Base-by-base conservation (phyloP, 2,113 vertebrate genomes). In the Eolophus roseicapilla region DNA sequence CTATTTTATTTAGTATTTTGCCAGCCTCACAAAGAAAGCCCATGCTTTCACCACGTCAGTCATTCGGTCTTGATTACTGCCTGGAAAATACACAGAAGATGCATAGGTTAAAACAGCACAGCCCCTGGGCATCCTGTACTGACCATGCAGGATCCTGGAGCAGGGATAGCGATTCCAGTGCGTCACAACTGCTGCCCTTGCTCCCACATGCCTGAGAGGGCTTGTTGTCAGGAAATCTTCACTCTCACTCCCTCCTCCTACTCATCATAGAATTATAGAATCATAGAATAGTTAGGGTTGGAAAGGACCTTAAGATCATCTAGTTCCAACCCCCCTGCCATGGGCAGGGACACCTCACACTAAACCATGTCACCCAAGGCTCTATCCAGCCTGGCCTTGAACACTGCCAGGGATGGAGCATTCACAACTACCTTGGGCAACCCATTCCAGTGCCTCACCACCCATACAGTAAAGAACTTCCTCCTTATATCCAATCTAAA, bases 21-120 rank as follows among this genome's bases (percentile, higher is more conserved):
- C 13, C 27, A 41, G 15, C 35, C 28, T 81, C 31, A 29, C 16
- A 35, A 52, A 78, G 80, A 37, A 74, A 88, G 44, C 19, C 53
- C 23, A 4, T 7, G 1, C 29, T 35, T 39, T 86, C 43, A 4
- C 25, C 31, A 1, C 1, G 4, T 18, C 27, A 4, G 11, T 19
- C 35, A 9, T 8, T 47, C 9, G 17, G 39, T 11, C 16, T 28
- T 4, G 20, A 23, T n/a, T 14, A 11, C 13, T 9, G 60, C 76
- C 59, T 16, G 68, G 47, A 74, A 49, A 68, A 69, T 7, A 12
- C 0, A 7, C 44, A 9, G 44, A 28, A 11, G 44, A 14, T 78
- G 15, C 11, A 1, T 3, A 33, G n/a, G 49, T 46, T 59, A 59
- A 67, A 43, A 27, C 2, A 39, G 19, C 4, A 8, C 49, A 75